Evolutionary conservation across 2,797 vertebrate genomes (phyloP).

Genomic region (Falco novaeseelandiae): DNA sequence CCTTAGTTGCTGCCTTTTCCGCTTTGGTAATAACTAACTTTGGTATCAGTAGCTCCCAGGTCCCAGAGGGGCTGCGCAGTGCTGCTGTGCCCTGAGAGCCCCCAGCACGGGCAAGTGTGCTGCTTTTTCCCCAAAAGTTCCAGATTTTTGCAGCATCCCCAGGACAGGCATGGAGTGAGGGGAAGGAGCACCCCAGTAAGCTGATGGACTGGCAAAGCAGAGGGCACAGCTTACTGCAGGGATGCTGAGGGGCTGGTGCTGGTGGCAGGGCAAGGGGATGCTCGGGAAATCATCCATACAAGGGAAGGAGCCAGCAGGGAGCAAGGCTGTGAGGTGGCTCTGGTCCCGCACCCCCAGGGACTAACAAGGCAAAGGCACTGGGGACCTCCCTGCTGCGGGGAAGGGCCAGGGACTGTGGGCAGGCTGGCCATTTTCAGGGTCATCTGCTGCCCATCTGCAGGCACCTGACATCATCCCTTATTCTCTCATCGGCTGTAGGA

Average conservation of each 20-base stretch:
- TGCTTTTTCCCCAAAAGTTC: not conserved
- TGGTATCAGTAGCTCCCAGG: fast-evolving
- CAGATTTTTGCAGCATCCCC: not conserved
- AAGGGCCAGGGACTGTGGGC: fast-evolving
- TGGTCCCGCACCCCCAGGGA: fast-evolving
- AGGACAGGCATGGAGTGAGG: fast-evolving
- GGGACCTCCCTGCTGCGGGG: not conserved
- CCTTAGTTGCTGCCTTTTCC: slow-evolving; percentile 30
- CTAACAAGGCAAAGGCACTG: fast-evolving
- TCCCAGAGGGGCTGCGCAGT: not conserved
- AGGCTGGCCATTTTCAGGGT: not conserved
- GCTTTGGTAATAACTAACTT: not conserved
- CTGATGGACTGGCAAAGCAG: fast-evolving
- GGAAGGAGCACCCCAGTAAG: not conserved
- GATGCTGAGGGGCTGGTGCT: not conserved
- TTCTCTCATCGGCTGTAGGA: fast-evolving
- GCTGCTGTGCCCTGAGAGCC: not conserved
- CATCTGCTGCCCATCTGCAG: not conserved
- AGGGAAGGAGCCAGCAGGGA: not conserved
- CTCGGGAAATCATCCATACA: fast-evolving
- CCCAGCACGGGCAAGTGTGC: not conserved
- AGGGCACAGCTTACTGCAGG: not conserved
- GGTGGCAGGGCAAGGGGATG: not conserved
- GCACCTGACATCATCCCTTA: not conserved
- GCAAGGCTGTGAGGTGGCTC: not conserved